Percentiles rank a stretch among this genome's conserved stretches.
Evolutionary conservation across 2,113 vertebrate genomes (phyloP).

Genomic region (Neoarius graeffei): DNA sequence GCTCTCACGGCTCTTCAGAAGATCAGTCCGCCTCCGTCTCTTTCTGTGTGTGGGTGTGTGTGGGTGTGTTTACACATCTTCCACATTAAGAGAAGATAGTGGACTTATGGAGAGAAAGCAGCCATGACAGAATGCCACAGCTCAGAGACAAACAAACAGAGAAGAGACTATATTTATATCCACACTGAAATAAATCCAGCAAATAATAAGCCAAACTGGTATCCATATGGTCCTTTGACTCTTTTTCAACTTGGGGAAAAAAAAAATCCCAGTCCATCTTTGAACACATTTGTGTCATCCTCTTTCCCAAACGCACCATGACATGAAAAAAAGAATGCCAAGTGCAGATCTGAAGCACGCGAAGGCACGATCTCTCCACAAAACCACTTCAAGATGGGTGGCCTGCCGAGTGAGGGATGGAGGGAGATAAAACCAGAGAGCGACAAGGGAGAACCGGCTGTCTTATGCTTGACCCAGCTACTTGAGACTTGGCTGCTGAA

Average conservation of each 20-base stretch:
- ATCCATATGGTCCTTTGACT: neutral
- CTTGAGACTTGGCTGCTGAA: conserved; percentile 40
- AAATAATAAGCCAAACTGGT: neutral
- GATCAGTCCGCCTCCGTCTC: conserved; percentile 41
- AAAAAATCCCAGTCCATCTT: neutral
- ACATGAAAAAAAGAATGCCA: conserved; percentile 31
- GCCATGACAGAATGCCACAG: conserved; percentile 26
- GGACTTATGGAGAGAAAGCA: conserved; percentile 31
- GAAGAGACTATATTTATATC: conserved; percentile 14
- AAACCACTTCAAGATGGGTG: conserved; percentile 25
- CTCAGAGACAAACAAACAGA: conserved; percentile 3
- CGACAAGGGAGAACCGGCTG: neutral
- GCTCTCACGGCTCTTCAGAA: conserved; percentile 41
- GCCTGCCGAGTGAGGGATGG: conserved; percentile 17
- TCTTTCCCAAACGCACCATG: neutral
- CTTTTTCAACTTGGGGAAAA: neutral
- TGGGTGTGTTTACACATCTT: conserved; percentile 10
- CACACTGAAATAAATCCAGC: neutral
- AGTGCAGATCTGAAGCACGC: conserved; percentile 37
- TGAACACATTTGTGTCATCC: conserved; percentile 6
- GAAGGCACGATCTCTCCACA: conserved; percentile 36
- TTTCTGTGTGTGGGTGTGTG: neutral
- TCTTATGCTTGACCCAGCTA: conserved; percentile 39
- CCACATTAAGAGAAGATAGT: conserved; percentile 23
- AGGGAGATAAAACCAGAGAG: conserved; percentile 14